Conservation (phyloP, 2,797 vertebrate genomes). For the Apogon talboti region DNA sequence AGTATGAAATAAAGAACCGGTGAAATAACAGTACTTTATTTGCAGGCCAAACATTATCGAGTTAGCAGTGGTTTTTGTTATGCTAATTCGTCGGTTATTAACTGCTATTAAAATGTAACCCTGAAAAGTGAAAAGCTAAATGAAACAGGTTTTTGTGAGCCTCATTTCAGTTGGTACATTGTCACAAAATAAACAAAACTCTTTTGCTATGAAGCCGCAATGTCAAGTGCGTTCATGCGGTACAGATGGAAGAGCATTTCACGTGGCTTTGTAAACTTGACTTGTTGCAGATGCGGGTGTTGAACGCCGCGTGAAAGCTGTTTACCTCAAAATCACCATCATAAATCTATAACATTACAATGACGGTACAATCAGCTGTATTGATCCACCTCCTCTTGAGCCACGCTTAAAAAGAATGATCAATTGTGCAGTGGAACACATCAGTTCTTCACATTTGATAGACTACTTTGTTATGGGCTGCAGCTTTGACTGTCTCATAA, state of each 20-base stretch:
- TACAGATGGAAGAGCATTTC: slow-evolving; percentile 2
- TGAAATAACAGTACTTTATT: slow-evolving; percentile 9
- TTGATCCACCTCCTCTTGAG: slow-evolving; percentile 50
- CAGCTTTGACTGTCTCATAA: slow-evolving; percentile 50
- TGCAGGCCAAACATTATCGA: background rate
- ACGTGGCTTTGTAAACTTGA: slow-evolving; percentile 10
- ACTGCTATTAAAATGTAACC: background rate
- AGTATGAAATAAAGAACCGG: background rate
- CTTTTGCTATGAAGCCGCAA: background rate
- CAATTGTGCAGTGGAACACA: slow-evolving; percentile 37
- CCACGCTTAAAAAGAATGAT: slow-evolving; percentile 32
- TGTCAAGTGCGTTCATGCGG: background rate
- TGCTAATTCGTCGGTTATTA: background rate
- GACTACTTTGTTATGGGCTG: slow-evolving; percentile 42
- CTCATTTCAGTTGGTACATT: background rate
- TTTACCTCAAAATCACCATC: slow-evolving; percentile 27
- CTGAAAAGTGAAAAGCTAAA: background rate
- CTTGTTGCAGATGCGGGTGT: slow-evolving; percentile 12
- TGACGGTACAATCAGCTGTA: slow-evolving; percentile 34
- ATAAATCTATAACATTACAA: slow-evolving; percentile 46
- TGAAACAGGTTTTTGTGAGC: background rate
- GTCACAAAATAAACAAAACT: slow-evolving; percentile 1
- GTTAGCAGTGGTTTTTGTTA: background rate
- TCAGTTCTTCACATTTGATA: slow-evolving; percentile 50
- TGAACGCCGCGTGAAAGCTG: slow-evolving; percentile 10